Conservation (phyloP, 2,888 invertebrate species). For the Athripsodes cinereus region DNA sequence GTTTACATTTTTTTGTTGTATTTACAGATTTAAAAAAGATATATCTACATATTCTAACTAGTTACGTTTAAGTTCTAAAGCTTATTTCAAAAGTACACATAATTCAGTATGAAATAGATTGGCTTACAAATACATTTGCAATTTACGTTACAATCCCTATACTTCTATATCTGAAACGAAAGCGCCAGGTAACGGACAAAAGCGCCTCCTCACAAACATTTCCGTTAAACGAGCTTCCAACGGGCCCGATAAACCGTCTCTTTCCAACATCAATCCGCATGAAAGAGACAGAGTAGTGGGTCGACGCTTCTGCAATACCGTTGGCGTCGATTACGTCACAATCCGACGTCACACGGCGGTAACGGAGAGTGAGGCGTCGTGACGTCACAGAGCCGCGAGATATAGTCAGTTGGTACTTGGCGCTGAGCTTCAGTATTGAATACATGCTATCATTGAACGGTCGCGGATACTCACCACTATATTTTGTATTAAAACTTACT, state of each 20-base stretch:
- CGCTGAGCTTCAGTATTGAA: conserved; percentile 53
- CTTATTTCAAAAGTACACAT: no score
- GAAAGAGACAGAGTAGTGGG: conserved; percentile 48
- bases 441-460: conserved; percentile 35
- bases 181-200: conserved; percentile 35
- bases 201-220: conserved; percentile 43
- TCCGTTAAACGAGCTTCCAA: conserved; percentile 37
- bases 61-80: no score
- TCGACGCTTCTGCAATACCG: conserved; percentile 39
- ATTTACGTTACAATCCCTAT: background rate
- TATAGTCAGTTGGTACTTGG: conserved; percentile 51
- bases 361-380: conserved; percentile 31
- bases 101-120: no score
- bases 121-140: background rate
- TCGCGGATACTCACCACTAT: conserved; percentile 6
- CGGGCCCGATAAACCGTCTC: conserved; percentile 32
- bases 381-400: conserved; percentile 48
- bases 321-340: conserved; percentile 36
- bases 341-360: conserved; percentile 29
- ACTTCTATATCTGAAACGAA: conserved; percentile 22
- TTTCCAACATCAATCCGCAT: conserved; percentile 28
- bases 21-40: no score
- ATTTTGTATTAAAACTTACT: conserved; percentile 31
- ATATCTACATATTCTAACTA: no score
- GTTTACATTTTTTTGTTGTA: no score